Conservation (phyloP, 1,140 invertebrate species). For the Agrilus planipennis region DNA sequence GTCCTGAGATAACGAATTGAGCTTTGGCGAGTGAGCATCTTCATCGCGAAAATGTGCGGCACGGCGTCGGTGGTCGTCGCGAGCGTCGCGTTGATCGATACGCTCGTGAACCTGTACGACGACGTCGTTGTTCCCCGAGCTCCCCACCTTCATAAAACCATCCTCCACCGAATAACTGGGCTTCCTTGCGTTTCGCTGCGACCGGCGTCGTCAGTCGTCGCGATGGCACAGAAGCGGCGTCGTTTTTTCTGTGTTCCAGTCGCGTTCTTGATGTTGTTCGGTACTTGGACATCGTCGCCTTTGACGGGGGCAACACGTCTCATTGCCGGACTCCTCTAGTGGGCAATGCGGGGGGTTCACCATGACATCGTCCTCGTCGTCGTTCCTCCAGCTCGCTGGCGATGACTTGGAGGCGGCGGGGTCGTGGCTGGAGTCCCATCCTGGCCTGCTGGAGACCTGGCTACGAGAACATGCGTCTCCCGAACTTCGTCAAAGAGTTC, state of each 20-base stretch:
- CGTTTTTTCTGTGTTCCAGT: no score
- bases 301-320: not conserved
- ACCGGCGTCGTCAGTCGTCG: constrained; percentile 3
- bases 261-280: no score
- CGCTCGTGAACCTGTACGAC: not conserved
- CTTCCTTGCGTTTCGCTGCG: constrained; percentile 10
- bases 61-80: not conserved
- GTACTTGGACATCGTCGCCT: no score
- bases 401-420: constrained; percentile 24
- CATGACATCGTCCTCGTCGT: constrained; percentile 21
- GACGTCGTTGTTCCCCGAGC: constrained; percentile 2
- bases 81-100: no score
- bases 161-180: constrained; percentile 5
- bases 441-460: constrained; percentile 53
- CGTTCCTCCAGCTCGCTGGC: constrained; percentile 16
- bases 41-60: no score
- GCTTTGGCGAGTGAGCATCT: no score
- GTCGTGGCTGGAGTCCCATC: constrained; percentile 43
- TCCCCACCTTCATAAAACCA: constrained; percentile 6
- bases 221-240: not conserved
- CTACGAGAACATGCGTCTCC: constrained; percentile 54
- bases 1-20: no score
- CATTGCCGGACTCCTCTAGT: not conserved
- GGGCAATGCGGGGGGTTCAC: constrained; percentile 16
- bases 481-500: constrained; percentile 43